Evolutionary conservation across 1,140 invertebrate species (phyloP).

Genomic region (Brachionus rubens): DNA sequence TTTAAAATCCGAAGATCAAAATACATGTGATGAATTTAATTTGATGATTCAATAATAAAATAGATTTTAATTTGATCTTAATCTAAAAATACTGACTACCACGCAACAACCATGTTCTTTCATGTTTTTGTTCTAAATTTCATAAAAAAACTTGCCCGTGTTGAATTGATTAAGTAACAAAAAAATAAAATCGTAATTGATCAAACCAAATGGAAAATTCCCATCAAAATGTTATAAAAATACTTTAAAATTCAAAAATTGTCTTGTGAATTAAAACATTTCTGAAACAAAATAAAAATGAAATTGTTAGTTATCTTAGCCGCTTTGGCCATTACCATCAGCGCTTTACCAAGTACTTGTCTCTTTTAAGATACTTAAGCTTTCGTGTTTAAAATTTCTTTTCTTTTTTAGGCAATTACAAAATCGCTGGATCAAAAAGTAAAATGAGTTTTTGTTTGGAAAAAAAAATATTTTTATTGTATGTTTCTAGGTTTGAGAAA

Average conservation of each 20-base stretch:
- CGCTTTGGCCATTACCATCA: not conserved
- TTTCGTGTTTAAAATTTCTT: not conserved
- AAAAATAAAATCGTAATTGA: too few species aligned
- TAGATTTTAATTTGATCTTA: too few species aligned
- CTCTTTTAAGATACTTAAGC: not conserved
- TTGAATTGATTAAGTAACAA: too few species aligned
- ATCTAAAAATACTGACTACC: too few species aligned
- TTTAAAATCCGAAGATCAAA: too few species aligned
- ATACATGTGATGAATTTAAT: too few species aligned
- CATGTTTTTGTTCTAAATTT: too few species aligned
- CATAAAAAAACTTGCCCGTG: too few species aligned
- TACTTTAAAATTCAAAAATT: too few species aligned
- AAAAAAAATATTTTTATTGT: too few species aligned
- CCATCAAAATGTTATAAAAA: not conserved
- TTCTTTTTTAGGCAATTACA: not conserved
- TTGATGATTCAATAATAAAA: too few species aligned
- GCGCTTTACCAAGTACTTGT: not conserved
- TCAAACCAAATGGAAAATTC: slow-evolving; percentile 3
- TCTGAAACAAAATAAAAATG: not conserved
- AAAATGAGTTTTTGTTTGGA: not conserved
- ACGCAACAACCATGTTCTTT: too few species aligned
- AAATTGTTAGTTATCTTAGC: not conserved
- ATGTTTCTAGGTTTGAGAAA: not conserved
- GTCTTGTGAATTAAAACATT: not conserved
- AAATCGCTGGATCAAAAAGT: not conserved